Base-by-base conservation (phyloP, 2,113 vertebrate species). In the Calonectris borealis region DNA sequence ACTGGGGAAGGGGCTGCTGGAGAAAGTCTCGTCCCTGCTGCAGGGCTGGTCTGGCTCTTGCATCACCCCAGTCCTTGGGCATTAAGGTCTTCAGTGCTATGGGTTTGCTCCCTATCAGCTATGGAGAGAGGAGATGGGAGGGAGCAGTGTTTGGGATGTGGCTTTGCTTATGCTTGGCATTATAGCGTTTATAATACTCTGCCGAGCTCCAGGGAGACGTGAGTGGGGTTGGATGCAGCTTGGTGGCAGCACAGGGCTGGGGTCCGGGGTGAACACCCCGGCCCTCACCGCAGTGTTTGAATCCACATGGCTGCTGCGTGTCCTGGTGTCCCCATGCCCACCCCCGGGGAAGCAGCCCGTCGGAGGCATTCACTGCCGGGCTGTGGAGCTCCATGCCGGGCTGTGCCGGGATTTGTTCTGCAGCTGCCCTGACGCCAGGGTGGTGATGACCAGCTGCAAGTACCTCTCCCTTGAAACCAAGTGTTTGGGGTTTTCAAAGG, bases 81-180 rank as follows among this genome's bases (percentile, higher is more conserved):
- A 85, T 51, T 0, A 1, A 51, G 32, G 42, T 73, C 51, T 55
- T 52, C 72, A 58, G 49, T 1, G 0, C 57, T 55, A 3, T 0
- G 24, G 52, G 32, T 9, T 36, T 55, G 73, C 15, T 89, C 26
- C 46, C 26, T 62, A 3, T 85, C 44, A 60, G 25, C 24, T 60
- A 1, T 13, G 51, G 51, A 64, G 91, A 60, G 27, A 27, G 66
- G 52, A 65, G 29, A 20, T 29, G 66, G 54, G 55, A 75, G 34
- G 26, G 65, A 89, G 22, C 48, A 24, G 61, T 8, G 32, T 49
- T 65, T 61, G 49, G 44, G 38, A 64, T 54, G 40, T 34, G 34
- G 57, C 65, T 85, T 78, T 89, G 65, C 54, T 85, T 52, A 11
- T 9, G 19, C 57, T 49, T 61, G 51, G 70, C 52, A 22, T 81